A percentile compares a stretch with the other conserved stretches of the same genome.
Evolutionary conservation across 2,797 vertebrate genomes (phyloP).

Genomic region (Premnoplex brunnescens): DNA sequence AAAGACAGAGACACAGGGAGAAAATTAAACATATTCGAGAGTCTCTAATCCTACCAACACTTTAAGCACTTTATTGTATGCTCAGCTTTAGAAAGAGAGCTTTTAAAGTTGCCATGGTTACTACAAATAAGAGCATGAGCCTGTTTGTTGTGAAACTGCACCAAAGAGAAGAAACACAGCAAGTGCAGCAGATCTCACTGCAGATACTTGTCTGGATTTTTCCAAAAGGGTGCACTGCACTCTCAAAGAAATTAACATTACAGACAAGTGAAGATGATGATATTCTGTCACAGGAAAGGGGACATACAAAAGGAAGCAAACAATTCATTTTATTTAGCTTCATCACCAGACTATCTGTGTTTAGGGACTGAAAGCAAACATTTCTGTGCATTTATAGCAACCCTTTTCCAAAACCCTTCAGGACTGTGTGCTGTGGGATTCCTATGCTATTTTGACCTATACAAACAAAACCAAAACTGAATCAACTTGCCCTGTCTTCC

Average conservation of each 20-base stretch:
- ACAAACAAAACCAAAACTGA: background rate
- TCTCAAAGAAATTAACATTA: background rate
- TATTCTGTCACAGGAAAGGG: background rate
- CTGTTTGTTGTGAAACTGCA: slow-evolving; percentile 70
- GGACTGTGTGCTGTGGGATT: background rate
- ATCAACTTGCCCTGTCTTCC: background rate
- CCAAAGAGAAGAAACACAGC: slow-evolving; percentile 43
- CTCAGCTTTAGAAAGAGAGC: slow-evolving; percentile 66
- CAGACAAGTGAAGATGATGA: background rate
- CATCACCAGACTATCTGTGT: background rate
- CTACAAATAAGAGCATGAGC: slow-evolving; percentile 72
- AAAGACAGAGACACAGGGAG: slow-evolving; percentile 69
- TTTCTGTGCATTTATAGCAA: background rate
- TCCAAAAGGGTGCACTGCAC: background rate
- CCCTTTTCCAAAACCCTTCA: background rate
- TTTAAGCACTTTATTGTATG: slow-evolving; percentile 74
- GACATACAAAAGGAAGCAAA: background rate
- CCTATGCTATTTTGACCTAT: background rate
- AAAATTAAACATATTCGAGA: slow-evolving; percentile 79
- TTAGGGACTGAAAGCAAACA: background rate
- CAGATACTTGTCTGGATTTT: background rate
- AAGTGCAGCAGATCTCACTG: background rate
- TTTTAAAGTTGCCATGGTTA: slow-evolving; percentile 82
- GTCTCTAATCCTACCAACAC: slow-evolving; percentile 77
- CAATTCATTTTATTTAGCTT: background rate